phyloP scores from a whole-genome alignment of 2,797 vertebrate genomes.

The Tokudaia tokunoshimensis region DNA sequence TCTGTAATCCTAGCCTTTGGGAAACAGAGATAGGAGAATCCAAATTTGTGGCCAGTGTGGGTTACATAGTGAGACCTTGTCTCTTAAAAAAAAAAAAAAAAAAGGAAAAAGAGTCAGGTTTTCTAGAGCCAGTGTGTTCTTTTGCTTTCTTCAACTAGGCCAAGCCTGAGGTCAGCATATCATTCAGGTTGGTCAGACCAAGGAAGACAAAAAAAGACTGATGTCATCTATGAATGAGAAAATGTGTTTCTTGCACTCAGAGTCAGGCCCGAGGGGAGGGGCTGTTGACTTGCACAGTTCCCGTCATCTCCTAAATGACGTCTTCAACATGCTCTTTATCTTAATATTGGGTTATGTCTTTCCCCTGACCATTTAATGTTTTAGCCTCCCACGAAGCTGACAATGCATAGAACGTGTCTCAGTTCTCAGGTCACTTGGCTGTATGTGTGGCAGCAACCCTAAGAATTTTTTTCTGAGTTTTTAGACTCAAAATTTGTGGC shows the following conservation, averaged over 20 bases:
- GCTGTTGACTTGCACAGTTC: slow-evolving; percentile 69
- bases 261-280: background rate
- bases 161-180: slow-evolving; percentile 44
- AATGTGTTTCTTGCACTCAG: slow-evolving; percentile 51
- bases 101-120: background rate
- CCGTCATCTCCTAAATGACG: slow-evolving; percentile 78
- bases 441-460: slow-evolving; percentile 56
- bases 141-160: slow-evolving; percentile 45
- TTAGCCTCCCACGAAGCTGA: slow-evolving; percentile 78
- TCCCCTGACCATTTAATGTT: slow-evolving; percentile 76
- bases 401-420: slow-evolving; percentile 60
- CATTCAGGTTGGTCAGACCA: slow-evolving; percentile 40
- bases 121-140: background rate
- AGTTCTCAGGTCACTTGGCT: slow-evolving; percentile 67
- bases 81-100: background rate
- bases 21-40: background rate
- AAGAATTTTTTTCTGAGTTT: slow-evolving; percentile 68
- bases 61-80: background rate
- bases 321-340: slow-evolving; percentile 79
- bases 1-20: background rate
- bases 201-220: slow-evolving; percentile 44
- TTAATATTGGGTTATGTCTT: slow-evolving; percentile 82
- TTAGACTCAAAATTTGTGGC: slow-evolving; percentile 59
- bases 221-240: slow-evolving; percentile 69
- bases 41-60: background rate